A percentile compares a stretch with the other conserved stretches of the same genome.
Conservation (phyloP, 2,113 vertebrate species). For the Upupa epops region DNA sequence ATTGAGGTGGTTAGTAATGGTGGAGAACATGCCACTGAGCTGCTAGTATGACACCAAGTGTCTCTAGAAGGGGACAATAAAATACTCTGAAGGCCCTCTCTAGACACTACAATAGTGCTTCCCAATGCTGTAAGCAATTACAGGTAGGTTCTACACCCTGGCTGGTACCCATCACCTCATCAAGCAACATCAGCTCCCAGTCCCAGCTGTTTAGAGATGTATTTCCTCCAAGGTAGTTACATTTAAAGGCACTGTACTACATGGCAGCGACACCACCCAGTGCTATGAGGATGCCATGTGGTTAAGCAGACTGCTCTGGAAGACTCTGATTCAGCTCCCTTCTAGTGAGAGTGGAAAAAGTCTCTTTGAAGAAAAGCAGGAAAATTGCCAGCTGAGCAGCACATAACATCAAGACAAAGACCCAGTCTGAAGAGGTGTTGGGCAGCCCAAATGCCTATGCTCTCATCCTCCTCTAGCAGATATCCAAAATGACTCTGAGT, state of each 20-base stretch:
- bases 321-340: not conserved
- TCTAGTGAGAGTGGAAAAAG: not conserved
- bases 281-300: not conserved
- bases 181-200: not conserved
- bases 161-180: not conserved
- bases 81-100: not conserved
- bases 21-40: not conserved
- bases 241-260: not conserved
- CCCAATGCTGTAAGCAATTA: not conserved
- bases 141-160: not conserved
- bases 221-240: not conserved
- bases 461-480: not conserved
- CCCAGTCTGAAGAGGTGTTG: not conserved
- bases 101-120: not conserved
- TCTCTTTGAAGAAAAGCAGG: not conserved
- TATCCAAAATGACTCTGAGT: not conserved
- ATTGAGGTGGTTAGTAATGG: conserved; percentile 71
- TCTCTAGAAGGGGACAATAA: not conserved
- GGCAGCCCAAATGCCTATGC: not conserved
- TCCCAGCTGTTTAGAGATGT: not conserved
- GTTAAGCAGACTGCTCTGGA: not conserved
- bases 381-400: not conserved
- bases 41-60: not conserved
- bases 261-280: not conserved
- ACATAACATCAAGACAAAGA: not conserved